Base-by-base conservation (phyloP, 2,113 vertebrate genomes). In the Istiophorus platypterus region DNA sequence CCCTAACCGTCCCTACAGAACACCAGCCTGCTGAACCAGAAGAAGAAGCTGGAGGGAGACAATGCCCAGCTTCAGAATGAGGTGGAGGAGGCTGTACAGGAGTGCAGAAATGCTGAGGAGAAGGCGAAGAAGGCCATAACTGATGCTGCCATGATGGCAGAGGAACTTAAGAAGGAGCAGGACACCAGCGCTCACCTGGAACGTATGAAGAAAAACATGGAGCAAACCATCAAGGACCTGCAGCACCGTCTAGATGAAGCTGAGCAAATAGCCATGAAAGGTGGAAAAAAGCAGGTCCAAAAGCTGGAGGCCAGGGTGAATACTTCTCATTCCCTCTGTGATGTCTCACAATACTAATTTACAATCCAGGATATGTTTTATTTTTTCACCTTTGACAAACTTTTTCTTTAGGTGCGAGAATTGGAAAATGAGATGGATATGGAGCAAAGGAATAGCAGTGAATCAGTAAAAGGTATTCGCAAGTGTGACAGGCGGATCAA, bases 81-180 rank as follows among this genome's bases (percentile, higher is more conserved):
- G 80, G 93, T 93, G 66, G 94, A 95, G 62, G 94, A 95, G 65
- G 89, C 93, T 10, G 84, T 94, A 54, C 93, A 94, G 81, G 93
- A 94, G 86, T 94, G 92, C 81, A 91, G 92, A 18, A 93, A 94
- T 20, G 94, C 93, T 11, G 93, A 94, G 24, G 91, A 94, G 70
- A 94, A 92, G 72, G 92, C 92, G 13, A 94, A 93, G 84, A 94
- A 94, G 79, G 91, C 90, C 13, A 70, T 94, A 4, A 92, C 90
- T 26, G 93, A 97, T 72, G 96, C 52, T 24, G 96, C 96, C 86
- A 96, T 96, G 95, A 95, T 96, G 95, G 95, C 95, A 59, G 96
- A 98, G 88, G 96, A 97, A 91, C 94, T 98, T 86, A 97, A 98
- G 94, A 97, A 97, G 82, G 96, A 97, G 84, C 96, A 97, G 92